Conservation (phyloP, 2,797 vertebrate species). For the Menidia menidia region DNA sequence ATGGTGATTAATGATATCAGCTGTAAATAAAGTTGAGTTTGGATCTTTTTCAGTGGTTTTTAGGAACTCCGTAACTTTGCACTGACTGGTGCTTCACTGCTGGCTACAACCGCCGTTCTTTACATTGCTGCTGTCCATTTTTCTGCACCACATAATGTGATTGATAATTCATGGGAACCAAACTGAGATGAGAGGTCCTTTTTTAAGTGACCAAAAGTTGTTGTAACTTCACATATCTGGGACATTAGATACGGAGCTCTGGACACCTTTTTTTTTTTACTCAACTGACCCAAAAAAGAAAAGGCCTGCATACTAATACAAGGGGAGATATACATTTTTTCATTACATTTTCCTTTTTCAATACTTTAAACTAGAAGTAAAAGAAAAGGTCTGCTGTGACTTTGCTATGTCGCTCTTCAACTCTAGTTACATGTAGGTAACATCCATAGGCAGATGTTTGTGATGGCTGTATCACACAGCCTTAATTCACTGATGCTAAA, state of each 20-base stretch:
- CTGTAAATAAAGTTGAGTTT: conserved; percentile 22
- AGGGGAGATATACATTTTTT: too few relatives aligned
- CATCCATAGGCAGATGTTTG: not conserved
- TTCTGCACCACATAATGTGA: not conserved
- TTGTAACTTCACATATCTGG: too few relatives aligned
- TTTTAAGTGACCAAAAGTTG: too few relatives aligned
- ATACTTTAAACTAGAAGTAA: not conserved
- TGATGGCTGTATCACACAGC: not conserved
- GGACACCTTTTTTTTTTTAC: too few relatives aligned
- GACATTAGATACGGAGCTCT: too few relatives aligned
- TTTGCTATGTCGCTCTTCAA: not conserved
- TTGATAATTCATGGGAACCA: not conserved
- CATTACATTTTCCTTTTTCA: not conserved
- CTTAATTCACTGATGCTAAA: not conserved
- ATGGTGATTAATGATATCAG: conserved; percentile 33
- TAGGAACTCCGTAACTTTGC: too few relatives aligned
- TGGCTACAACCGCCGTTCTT: not conserved
- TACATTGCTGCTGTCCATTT: not conserved
- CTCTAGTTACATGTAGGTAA: not conserved
- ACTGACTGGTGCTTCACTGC: not conserved
- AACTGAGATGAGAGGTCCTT: not conserved
- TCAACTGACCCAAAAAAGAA: not conserved
- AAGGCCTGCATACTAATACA: too few relatives aligned
- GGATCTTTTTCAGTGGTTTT: not conserved
- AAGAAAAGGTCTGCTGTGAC: not conserved